Conservation (phyloP, 2,113 vertebrate species). For the Phrynosoma blainvillii region DNA sequence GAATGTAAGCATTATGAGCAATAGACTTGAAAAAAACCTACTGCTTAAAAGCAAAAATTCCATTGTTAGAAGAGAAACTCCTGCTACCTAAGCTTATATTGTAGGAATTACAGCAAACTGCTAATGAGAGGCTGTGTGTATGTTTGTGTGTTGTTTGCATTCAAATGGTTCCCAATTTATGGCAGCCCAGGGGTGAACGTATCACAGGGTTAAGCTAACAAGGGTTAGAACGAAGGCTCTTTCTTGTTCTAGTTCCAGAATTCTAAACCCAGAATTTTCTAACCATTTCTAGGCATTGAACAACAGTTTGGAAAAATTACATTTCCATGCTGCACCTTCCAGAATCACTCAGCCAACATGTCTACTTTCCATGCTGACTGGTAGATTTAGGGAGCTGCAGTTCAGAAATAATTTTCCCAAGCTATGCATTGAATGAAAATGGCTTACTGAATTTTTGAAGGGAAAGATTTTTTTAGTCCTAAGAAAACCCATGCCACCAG, state of each 20-base stretch:
- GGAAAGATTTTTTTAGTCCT: not conserved
- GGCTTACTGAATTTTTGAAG: not conserved
- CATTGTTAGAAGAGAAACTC: not conserved
- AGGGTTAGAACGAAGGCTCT: not conserved
- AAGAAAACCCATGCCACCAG: not conserved
- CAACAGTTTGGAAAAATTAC: too few relatives aligned
- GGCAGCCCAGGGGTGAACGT: too few relatives aligned
- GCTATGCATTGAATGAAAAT: not conserved
- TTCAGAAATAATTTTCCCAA: too few relatives aligned
- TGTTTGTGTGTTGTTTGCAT: too few relatives aligned
- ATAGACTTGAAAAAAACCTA: accelerated
- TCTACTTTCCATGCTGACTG: too few relatives aligned
- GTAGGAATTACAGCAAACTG: not conserved
- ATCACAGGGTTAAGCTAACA: too few relatives aligned
- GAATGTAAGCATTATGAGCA: not conserved
- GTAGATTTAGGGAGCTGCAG: too few relatives aligned
- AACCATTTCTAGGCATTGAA: not conserved
- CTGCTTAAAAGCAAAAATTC: not conserved
- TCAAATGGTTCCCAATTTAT: too few relatives aligned
- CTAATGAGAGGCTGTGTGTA: not conserved
- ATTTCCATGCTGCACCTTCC: too few relatives aligned
- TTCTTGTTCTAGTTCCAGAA: too few relatives aligned
- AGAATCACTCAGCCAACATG: too few relatives aligned
- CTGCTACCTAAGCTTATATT: not conserved
- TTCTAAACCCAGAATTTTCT: not conserved